Base-by-base conservation (phyloP, 2,888 invertebrate genomes). In the Heliconius ismenius region DNA sequence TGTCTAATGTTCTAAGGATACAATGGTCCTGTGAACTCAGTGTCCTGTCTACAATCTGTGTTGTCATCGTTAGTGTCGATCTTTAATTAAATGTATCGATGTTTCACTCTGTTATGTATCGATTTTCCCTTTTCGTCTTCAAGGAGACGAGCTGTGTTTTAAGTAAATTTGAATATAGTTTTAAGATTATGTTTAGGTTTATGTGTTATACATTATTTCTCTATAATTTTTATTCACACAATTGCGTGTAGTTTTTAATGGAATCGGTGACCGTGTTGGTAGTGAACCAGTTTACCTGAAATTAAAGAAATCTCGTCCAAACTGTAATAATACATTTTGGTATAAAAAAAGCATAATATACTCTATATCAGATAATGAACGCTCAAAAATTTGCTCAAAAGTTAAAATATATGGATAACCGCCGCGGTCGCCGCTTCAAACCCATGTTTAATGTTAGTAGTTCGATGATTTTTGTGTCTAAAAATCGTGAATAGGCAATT, bases 351-450 rank as follows among this genome's bases (percentile, higher is more conserved):
- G 11, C 24, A 39, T 24, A 15, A 39, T 24, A 43, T 67, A 39
- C 39, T 24, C 67, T 39, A 11, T 65, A 65, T 65, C 21, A 36
- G 2, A 39, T 67, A 67, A 67, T 24, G 24, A 39, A 54, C 7
- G 58, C 70, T 70, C 70, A 70, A 70, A 70, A 58, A 54, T n/a
- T 70, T 70, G 70, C 70, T 70, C 70, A 70, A 70, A 69, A 58
- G 32, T 70, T 67, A 13, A 58, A 70, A 32, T 21, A n/a, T 36
- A 70, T 54, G 6, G 13, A 36, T n/a, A 43, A 9, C 67, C 39
- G 24, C 36, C n/a, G 32, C 70, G 58, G 70, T 70, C 58, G 70
- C 58, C 70, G 70, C 70, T 70, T 54, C 36, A 58, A n/a, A 58
- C 58, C 15, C 13, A 70, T 58, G 32, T 58, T 15, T 13, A 2